Percentiles rank a stretch among this genome's conserved stretches.
Conservation (phyloP, 2,888 invertebrate species). For the Liopterus haemorrhoidalis region DNA sequence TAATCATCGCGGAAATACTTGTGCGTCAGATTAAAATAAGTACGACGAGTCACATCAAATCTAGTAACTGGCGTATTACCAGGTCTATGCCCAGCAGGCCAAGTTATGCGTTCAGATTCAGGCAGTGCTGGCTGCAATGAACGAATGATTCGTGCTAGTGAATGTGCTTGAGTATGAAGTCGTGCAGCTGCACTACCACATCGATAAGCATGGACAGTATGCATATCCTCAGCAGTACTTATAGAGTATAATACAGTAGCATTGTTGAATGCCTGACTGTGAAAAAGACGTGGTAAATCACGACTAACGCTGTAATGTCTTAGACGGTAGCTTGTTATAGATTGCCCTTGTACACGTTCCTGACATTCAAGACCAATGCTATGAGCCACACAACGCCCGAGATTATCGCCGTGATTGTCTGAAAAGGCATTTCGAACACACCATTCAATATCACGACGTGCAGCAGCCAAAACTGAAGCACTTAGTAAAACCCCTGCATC, state of each 20-base stretch:
- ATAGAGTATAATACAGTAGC: slow-evolving; percentile 64
- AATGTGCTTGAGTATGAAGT: slow-evolving; percentile 5
- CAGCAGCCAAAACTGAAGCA: slow-evolving; percentile 73
- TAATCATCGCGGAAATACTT: slow-evolving; percentile 77
- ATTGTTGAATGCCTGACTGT: slow-evolving; percentile 47
- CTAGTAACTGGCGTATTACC: slow-evolving; percentile 64
- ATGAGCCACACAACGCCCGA: slow-evolving; percentile 79
- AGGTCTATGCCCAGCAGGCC: slow-evolving; percentile 70
- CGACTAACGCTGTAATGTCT: slow-evolving; percentile 45
- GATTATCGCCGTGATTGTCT: slow-evolving; percentile 74
- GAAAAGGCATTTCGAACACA: slow-evolving; percentile 82
- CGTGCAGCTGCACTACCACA: slow-evolving; percentile 44
- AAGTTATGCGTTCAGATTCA: slow-evolving; percentile 41
- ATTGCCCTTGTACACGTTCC: slow-evolving; percentile 44
- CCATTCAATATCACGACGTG: slow-evolving; percentile 78
- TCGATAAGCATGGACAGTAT: slow-evolving; percentile 67
- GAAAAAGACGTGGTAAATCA: slow-evolving; percentile 43
- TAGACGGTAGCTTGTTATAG: slow-evolving; percentile 45
- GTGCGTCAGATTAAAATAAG: slow-evolving; percentile 78
- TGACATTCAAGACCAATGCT: slow-evolving; percentile 60
- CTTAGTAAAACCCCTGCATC: slow-evolving; percentile 85
- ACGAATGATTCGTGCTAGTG: slow-evolving; percentile 8
- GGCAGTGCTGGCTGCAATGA: slow-evolving; percentile 13
- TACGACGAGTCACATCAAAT: slow-evolving; percentile 81
- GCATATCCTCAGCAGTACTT: slow-evolving; percentile 55